These are phyloP conservation scores for Gymnothorax javanicus DNA, from an alignment of 2,797 vertebrate species.

Conservation along the genomic window DNA sequence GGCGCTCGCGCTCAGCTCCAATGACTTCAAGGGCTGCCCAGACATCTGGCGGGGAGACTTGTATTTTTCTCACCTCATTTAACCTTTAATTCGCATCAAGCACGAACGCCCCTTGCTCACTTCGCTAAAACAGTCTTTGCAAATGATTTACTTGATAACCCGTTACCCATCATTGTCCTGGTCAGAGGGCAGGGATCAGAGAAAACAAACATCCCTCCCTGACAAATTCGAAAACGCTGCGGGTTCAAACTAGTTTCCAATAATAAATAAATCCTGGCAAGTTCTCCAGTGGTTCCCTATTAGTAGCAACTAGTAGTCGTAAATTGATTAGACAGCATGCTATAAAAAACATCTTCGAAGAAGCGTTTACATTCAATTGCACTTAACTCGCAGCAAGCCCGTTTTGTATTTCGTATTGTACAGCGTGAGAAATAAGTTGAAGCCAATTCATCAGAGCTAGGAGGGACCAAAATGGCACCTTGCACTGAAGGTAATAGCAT, in stretches of 20 bases:
- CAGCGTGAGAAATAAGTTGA: not conserved
- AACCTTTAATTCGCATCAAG: not conserved
- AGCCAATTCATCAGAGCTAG: not conserved
- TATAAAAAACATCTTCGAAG: not conserved
- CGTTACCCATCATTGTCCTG: not conserved
- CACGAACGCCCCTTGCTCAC: not conserved
- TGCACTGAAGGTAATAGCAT: not conserved
- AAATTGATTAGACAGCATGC: not conserved
- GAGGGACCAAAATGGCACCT: not conserved
- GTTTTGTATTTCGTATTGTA: not conserved
- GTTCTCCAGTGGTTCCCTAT: not conserved
- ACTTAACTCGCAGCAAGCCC: not conserved
- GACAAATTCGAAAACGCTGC: not conserved
- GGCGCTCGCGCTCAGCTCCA: not conserved
- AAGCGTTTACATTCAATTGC: too few relatives aligned
- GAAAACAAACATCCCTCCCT: not conserved
- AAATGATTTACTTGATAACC: not conserved
- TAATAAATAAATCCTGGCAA: not conserved
- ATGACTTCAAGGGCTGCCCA: not conserved
- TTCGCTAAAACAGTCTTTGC: not conserved
- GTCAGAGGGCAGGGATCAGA: not conserved
- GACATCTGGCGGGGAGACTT: not conserved
- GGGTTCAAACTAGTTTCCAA: not conserved
- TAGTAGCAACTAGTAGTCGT: not conserved
- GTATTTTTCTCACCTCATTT: slow-evolving; percentile 13